Conservation (phyloP, 2,888 invertebrate genomes). For the Drosophila ezoana region DNA sequence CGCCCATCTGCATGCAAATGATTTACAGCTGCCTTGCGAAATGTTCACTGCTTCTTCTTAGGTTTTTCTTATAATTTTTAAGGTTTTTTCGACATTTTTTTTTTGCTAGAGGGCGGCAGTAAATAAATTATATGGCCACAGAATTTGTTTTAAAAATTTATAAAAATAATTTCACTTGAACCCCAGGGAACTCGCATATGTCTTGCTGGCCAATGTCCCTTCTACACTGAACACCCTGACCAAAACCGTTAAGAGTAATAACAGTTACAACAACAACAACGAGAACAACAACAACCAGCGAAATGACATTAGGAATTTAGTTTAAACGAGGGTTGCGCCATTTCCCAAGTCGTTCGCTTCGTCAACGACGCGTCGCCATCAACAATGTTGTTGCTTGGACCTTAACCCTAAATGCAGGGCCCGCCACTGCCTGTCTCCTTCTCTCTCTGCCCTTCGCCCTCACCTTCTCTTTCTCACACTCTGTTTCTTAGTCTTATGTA, state of each 20-base stretch:
- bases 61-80: slow-evolving; percentile 10
- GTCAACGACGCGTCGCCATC: slow-evolving; percentile 28
- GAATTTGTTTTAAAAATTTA: slow-evolving; percentile 66
- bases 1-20: slow-evolving; percentile 65
- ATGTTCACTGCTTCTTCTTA: slow-evolving; percentile 1
- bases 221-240: slow-evolving; percentile 27
- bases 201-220: slow-evolving; percentile 29
- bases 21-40: slow-evolving; percentile 60
- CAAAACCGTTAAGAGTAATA: slow-evolving; percentile 47
- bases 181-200: slow-evolving; percentile 58
- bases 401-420: slow-evolving; percentile 63
- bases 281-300: slow-evolving; percentile 36
- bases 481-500: slow-evolving; percentile 39
- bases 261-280: slow-evolving; percentile 21
- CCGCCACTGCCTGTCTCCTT: slow-evolving; percentile 13
- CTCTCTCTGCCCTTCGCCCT: background rate
- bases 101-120: slow-evolving; percentile 14
- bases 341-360: slow-evolving; percentile 46
- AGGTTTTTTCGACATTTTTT: background rate
- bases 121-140: slow-evolving; percentile 59
- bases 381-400: slow-evolving; percentile 39
- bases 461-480: slow-evolving; percentile 4
- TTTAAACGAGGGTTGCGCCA: slow-evolving; percentile 74
- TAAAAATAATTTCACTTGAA: slow-evolving; percentile 52
- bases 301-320: slow-evolving; percentile 70